Conservation (phyloP, 2,888 invertebrate genomes). For the Leptura quadrifasciata region DNA sequence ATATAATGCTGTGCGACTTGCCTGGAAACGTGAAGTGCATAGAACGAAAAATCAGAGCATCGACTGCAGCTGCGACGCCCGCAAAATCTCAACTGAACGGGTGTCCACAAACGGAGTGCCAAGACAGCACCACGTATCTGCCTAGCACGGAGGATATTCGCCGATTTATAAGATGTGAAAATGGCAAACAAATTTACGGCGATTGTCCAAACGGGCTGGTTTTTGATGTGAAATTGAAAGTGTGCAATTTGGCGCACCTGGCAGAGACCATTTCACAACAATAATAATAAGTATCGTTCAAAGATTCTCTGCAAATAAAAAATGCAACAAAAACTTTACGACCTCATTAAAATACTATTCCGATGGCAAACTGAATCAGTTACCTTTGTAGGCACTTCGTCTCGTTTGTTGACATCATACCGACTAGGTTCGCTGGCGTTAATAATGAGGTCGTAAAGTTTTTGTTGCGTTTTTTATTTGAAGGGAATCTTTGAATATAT, state of each 20-base stretch:
- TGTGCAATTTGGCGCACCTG: constrained; percentile 49
- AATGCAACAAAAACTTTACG: too few species aligned
- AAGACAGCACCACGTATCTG: constrained; percentile 50
- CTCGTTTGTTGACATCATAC: too few species aligned
- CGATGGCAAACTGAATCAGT: too few species aligned
- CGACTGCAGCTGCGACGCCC: neutral
- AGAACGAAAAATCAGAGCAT: constrained; percentile 16
- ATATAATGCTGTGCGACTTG: constrained; percentile 56
- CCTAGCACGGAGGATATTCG: constrained; percentile 37
- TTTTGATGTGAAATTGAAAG: constrained; percentile 43
- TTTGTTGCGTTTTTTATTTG: too few species aligned
- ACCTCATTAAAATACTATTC: too few species aligned
- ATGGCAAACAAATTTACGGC: constrained; percentile 44
- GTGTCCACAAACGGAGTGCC: constrained; percentile 39
- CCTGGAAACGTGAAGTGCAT: constrained; percentile 51
- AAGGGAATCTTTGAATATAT: too few species aligned
- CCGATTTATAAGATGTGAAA: constrained; percentile 47
- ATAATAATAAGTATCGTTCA: too few species aligned
- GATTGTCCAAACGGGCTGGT: constrained; percentile 48
- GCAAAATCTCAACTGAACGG: neutral
- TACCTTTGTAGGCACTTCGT: too few species aligned
- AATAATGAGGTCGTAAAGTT: too few species aligned
- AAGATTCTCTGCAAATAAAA: too few species aligned
- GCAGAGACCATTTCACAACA: constrained; percentile 16
- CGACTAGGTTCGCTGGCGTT: too few species aligned